Percentiles rank a stretch among this genome's conserved stretches.
phyloP scores from a whole-genome alignment of 2,888 invertebrate species.

The Netelia inedita region DNA sequence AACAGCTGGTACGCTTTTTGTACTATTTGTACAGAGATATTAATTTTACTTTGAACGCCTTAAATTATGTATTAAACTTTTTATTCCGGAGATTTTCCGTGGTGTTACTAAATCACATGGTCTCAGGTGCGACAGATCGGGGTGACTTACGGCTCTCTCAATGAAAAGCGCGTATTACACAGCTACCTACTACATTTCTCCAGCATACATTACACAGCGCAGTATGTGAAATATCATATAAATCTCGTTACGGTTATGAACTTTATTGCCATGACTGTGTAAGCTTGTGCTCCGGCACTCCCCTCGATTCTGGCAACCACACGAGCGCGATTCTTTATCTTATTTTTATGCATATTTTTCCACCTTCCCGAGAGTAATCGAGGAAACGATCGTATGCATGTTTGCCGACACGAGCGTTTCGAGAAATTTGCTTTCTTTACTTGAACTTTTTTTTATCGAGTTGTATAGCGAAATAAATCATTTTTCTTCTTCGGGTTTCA shows the following conservation, averaged over 20 bases:
- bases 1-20: background rate
- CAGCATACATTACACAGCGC: background rate
- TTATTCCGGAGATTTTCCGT: conserved; percentile 2
- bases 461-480: conserved; percentile 21
- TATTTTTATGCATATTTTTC: background rate
- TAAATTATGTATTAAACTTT: background rate
- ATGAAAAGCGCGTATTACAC: background rate
- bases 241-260: conserved; percentile 49
- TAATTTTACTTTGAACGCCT: background rate
- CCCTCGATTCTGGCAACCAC: conserved; percentile 22
- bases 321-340: background rate
- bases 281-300: conserved; percentile 23
- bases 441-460: conserved; percentile 21
- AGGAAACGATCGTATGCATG: conserved; percentile 8
- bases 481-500: background rate
- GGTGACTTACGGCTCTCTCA: conserved; percentile 11
- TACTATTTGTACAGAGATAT: background rate
- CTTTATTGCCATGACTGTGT: conserved; percentile 19
- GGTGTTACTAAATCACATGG: conserved; percentile 14
- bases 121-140: background rate
- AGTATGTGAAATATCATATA: conserved; percentile 51
- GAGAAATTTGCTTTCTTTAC: conserved; percentile 40
- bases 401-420: background rate
- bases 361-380: conserved; percentile 4
- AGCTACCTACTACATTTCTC: conserved; percentile 12